Conservation (phyloP, 1,140 invertebrate genomes). For the Gonatopus flavifemur region DNA sequence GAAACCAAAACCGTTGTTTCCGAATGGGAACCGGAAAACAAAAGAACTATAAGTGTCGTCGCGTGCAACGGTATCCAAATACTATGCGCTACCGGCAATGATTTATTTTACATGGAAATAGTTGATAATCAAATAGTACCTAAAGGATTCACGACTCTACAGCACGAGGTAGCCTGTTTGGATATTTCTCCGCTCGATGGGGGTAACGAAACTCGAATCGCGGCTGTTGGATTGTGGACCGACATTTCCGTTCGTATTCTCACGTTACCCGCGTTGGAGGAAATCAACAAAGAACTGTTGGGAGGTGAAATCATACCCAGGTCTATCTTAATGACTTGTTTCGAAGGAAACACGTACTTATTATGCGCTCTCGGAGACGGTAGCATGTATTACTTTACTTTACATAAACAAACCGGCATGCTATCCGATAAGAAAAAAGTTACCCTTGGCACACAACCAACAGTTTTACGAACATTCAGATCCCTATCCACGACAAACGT, state of each 20-base stretch:
- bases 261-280: constrained; percentile 74
- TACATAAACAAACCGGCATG: constrained; percentile 72
- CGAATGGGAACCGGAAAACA: constrained; percentile 78
- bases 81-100: constrained; percentile 85
- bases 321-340: constrained; percentile 91
- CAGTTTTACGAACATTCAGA: constrained; percentile 86
- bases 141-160: constrained; percentile 71
- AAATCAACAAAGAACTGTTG: constrained; percentile 82
- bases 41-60: constrained; percentile 83
- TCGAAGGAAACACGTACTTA: constrained; percentile 90
- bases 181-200: constrained; percentile 85
- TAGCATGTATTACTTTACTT: constrained; percentile 93
- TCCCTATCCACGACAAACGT: constrained; percentile 94
- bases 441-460: constrained; percentile 96
- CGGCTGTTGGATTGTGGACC: constrained; percentile 95
- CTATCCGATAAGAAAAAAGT: constrained; percentile 87
- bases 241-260: constrained; percentile 92
- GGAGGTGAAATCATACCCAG: constrained; percentile 95
- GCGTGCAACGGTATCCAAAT: constrained; percentile 82
- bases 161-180: constrained; percentile 94
- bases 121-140: constrained; percentile 66
- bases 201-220: constrained; percentile 68
- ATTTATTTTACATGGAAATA: constrained; percentile 88
- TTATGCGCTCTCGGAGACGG: constrained; percentile 95
- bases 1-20: constrained; percentile 69